Conservation (phyloP, 2,113 vertebrate species). For the Trochalopteron elliotii region DNA sequence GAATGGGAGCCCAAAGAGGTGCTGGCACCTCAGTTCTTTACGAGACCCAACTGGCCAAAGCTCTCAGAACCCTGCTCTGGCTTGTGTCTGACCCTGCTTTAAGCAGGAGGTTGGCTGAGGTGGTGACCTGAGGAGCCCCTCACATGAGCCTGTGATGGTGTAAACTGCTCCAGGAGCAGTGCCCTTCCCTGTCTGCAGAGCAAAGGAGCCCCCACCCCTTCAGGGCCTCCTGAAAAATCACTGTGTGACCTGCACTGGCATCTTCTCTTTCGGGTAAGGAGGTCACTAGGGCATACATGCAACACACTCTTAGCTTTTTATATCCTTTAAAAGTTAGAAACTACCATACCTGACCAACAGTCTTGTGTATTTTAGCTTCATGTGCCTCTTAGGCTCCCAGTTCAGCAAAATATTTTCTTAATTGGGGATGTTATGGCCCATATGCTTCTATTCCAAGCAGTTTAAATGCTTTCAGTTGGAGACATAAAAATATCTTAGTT, state of each 20-base stretch:
- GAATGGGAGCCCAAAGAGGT: background rate
- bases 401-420: background rate
- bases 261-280: background rate
- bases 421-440: background rate
- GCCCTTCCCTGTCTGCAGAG: background rate
- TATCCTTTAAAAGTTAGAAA: background rate
- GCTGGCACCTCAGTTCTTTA: background rate
- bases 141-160: background rate
- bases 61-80: background rate
- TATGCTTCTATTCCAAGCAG: background rate
- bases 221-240: background rate
- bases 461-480: conserved; percentile 9
- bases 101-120: background rate
- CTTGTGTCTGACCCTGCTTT: background rate
- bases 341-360: background rate
- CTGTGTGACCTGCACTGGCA: too few species aligned
- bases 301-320: background rate
- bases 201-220: background rate
- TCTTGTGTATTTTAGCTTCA: background rate
- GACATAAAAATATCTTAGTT: conserved; percentile 39
- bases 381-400: background rate
- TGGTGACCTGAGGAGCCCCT: background rate
- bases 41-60: background rate
- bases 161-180: too few species aligned
- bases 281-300: too few species aligned